Conservation (phyloP, 92 coral and sea anemone species). For the Muricea muricata region DNA sequence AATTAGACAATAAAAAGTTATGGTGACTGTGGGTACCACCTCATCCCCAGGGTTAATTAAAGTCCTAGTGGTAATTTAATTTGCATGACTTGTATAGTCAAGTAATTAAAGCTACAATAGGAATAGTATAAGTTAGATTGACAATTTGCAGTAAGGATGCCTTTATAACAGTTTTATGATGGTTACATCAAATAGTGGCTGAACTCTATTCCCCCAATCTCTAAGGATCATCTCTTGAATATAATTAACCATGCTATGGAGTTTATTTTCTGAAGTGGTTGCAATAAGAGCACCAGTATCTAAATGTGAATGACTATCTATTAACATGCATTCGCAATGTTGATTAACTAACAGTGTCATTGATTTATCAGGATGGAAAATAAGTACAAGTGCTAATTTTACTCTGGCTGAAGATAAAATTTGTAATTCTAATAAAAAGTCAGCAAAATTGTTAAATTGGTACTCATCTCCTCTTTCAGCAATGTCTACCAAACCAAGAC, state of each 20-base stretch:
- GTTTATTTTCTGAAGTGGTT: slow-evolving; percentile 18
- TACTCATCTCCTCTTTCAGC: slow-evolving; percentile 46
- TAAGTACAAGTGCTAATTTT: slow-evolving; percentile 55
- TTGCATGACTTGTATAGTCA: not conserved
- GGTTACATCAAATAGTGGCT: slow-evolving; percentile 52
- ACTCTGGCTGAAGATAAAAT: not conserved
- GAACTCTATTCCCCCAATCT: slow-evolving; percentile 37
- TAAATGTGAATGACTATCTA: slow-evolving; percentile 56
- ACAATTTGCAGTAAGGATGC: no score
- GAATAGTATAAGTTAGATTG: not conserved
- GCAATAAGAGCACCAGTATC: slow-evolving; percentile 45
- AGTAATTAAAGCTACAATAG: not conserved
- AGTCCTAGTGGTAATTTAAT: not conserved
- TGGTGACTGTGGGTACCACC: not conserved
- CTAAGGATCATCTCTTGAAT: slow-evolving; percentile 48
- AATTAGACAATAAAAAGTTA: not conserved
- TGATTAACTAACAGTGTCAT: slow-evolving; percentile 35
- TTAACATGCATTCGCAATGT: slow-evolving; percentile 20
- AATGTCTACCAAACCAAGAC: slow-evolving; percentile 50
- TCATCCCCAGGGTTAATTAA: not conserved
- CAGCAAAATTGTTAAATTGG: slow-evolving; percentile 41
- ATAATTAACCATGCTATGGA: slow-evolving; percentile 26
- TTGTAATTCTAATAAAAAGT: slow-evolving; percentile 26
- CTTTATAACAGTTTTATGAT: not conserved
- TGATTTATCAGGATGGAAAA: slow-evolving; percentile 56